Conservation (phyloP, 2,888 invertebrate species). For the Alcis repandata region DNA sequence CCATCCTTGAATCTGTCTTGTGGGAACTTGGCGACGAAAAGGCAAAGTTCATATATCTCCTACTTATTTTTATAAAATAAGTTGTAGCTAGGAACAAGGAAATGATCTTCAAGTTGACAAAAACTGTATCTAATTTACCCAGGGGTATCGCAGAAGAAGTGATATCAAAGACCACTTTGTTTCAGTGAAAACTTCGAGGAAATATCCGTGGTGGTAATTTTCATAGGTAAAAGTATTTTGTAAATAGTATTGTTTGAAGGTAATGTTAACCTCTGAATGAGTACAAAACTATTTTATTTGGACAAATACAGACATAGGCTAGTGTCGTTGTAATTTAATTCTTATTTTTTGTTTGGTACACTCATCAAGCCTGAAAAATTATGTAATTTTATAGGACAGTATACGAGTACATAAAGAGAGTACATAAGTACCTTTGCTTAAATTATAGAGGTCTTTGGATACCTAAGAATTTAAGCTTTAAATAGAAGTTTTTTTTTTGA, state of each 20-base stretch:
- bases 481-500: too few relatives aligned
- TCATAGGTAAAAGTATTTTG: too few relatives aligned
- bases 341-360: too few relatives aligned
- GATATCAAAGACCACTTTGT: background rate
- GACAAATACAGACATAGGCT: too few relatives aligned
- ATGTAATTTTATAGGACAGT: too few relatives aligned
- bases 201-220: background rate
- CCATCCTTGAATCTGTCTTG: background rate
- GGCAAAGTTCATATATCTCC: slow-evolving; percentile 5
- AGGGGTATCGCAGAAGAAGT: background rate
- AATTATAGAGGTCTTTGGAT: too few relatives aligned
- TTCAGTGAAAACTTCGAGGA: background rate
- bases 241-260: too few relatives aligned
- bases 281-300: background rate
- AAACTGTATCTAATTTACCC: background rate
- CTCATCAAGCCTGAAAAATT: too few relatives aligned
- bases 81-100: background rate
- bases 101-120: slow-evolving; percentile 1
- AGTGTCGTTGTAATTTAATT: too few relatives aligned
- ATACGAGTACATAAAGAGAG: too few relatives aligned
- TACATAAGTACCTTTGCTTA: too few relatives aligned
- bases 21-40: background rate
- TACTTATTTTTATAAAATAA: background rate
- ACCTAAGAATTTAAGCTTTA: too few relatives aligned
- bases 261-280: background rate